These are phyloP conservation scores for Turnix velox DNA, from an alignment of 2,113 vertebrate genomes.

Conservation along the genomic window DNA sequence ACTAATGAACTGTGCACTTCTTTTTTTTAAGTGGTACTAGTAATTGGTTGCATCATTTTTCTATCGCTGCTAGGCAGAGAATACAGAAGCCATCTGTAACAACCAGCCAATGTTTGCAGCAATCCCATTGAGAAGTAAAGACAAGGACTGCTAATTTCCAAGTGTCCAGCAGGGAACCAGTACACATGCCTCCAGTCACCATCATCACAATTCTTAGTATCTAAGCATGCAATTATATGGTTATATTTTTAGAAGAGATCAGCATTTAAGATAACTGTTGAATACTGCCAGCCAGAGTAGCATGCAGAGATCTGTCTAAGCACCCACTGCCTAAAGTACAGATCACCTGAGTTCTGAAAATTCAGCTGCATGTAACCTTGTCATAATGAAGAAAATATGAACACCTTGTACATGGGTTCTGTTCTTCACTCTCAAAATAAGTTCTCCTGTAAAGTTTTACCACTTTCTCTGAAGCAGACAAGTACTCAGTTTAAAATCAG, in stretches of 20 bases:
- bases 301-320: not conserved
- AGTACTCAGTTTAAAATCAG: not conserved
- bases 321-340: conserved; percentile 24
- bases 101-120: conserved; percentile 27
- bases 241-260: conserved; percentile 54
- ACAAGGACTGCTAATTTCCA: conserved; percentile 57
- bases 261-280: conserved; percentile 39
- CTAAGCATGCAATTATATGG: conserved; percentile 35
- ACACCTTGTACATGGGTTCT: not conserved
- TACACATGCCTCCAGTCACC: conserved; percentile 53
- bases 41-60: conserved; percentile 56
- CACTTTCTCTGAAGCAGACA: not conserved
- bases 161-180: conserved; percentile 55
- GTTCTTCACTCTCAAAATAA: not conserved
- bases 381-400: conserved; percentile 29
- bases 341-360: conserved; percentile 31
- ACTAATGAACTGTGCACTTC: conserved; percentile 45
- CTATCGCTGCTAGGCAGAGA: conserved; percentile 47
- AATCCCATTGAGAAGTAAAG: conserved; percentile 50
- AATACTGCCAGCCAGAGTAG: conserved; percentile 25
- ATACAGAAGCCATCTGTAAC: conserved; percentile 48
- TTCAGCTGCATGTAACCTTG: conserved; percentile 7
- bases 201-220: conserved; percentile 34
- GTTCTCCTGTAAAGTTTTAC: not conserved
- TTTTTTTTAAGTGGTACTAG: conserved; percentile 34